A percentile compares a stretch with the other conserved stretches of the same genome.
Evolutionary conservation across 2,797 vertebrate genomes (phyloP).

Genomic region (Chelidonichthys spinosus): DNA sequence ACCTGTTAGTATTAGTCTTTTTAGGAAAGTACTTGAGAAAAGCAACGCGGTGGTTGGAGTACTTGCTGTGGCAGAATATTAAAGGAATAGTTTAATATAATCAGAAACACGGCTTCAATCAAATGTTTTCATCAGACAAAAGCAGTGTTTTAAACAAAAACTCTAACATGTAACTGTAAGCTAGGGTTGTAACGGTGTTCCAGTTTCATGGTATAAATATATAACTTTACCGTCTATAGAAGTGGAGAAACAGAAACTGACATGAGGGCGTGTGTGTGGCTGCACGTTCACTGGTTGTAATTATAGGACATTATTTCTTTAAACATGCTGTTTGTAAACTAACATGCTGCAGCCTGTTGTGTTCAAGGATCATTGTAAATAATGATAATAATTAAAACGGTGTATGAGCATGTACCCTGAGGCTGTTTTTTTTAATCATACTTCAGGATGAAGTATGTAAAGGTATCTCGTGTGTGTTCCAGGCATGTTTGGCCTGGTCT

Average conservation of each 20-base stretch:
- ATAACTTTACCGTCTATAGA: too few species aligned
- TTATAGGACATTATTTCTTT: background rate
- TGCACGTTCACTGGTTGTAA: background rate
- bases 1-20: background rate
- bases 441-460: background rate
- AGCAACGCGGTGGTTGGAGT: background rate
- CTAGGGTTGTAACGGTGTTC: background rate
- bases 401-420: background rate
- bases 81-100: background rate
- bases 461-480: conserved; percentile 18
- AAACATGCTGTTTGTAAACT: background rate
- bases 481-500: conserved; percentile 96
- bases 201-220: too few species aligned
- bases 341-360: background rate
- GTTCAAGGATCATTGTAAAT: background rate
- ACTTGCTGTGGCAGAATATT: background rate
- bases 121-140: background rate
- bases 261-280: too few species aligned
- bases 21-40: background rate
- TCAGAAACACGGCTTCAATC: background rate
- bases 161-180: background rate
- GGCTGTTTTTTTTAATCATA: background rate
- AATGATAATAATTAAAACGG: background rate
- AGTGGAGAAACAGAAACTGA: too few species aligned
- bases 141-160: background rate